phyloP scores from a whole-genome alignment of 2,113 vertebrate species.

The Leptocoma aspasia region DNA sequence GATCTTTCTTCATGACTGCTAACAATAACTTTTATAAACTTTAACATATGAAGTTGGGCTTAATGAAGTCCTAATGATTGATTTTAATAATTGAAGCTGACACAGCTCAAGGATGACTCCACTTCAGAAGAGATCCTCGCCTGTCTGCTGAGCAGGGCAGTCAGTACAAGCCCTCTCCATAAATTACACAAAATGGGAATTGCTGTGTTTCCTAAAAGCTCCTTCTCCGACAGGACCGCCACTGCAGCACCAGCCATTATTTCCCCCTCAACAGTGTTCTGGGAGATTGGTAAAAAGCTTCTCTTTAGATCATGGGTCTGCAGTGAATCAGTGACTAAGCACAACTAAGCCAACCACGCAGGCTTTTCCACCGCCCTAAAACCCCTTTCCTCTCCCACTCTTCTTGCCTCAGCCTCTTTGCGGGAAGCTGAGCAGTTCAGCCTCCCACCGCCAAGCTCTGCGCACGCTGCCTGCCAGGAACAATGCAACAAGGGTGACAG shows the following conservation, averaged over 20 bases:
- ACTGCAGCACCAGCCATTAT: not conserved
- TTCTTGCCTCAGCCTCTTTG: not conserved
- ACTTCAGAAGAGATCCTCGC: not conserved
- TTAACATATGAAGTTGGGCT: not conserved
- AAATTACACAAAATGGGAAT: not conserved
- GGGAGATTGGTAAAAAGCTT: not conserved
- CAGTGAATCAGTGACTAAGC: not conserved
- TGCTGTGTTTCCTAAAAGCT: not conserved
- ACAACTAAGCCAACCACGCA: not conserved
- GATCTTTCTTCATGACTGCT: conserved; percentile 29
- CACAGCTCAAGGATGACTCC: not conserved
- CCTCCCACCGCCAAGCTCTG: not conserved
- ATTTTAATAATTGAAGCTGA: conserved; percentile 9
- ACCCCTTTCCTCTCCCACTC: not conserved
- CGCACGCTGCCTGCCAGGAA: not conserved
- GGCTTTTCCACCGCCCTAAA: not conserved
- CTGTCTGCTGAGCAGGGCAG: not conserved
- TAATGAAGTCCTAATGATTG: conserved; percentile 23
- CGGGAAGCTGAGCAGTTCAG: not conserved
- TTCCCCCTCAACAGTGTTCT: not conserved
- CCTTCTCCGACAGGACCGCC: not conserved
- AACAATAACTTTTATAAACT: conserved; percentile 46
- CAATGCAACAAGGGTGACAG: not conserved
- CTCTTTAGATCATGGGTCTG: not conserved
- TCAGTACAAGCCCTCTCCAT: not conserved